Base-by-base conservation (phyloP, 1,140 invertebrate species). In the Coelopa frigida region DNA sequence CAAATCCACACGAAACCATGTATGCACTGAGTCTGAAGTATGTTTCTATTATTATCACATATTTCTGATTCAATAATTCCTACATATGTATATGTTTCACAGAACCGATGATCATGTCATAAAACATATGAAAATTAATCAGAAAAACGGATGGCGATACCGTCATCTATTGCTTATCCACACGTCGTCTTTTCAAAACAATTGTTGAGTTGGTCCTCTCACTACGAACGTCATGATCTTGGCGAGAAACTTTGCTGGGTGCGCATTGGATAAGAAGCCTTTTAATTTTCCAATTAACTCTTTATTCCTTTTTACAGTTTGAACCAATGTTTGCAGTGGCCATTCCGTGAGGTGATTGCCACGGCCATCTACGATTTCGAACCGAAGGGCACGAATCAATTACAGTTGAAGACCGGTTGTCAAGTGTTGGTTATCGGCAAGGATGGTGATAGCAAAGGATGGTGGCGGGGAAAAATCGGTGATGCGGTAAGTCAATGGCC, bases 1-100 rank as follows among this genome's bases (percentile, higher is more conserved):
- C 73, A 26, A 68, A 75, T 42, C 70, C 74, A 22, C 71, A 78
- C 49, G 85, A 86, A 69, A 84, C 84, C 15, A 78, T 81, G 61
- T 92, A 87, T 66, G 92, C 90, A 36, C 78, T 95, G 27, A 93
- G 89, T 70, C 78, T 94, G 50, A 93, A 91, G 89, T 93, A 76
- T 76, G 80, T 79, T 40, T 31, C n/a, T 22, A 3, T 12, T 22
- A 39, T 11, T 21, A 39, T 6, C 21, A 21, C 27, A 18, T 2
- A 0, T 37, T 21, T 31, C 31, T 21, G 22, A 29, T 5, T n/a
- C n/a, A n/a, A n/a, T n/a, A n/a, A n/a, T n/a, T n/a, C n/a, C n/a
- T n/a, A n/a, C n/a, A n/a, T n/a, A n/a, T n/a, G n/a, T n/a, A n/a
- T n/a, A n/a, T n/a, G n/a, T n/a, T n/a, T n/a, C n/a, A 15, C 18